phyloP scores from a whole-genome alignment of 2,113 vertebrate genomes.

The Pelecanoides urinatrix region DNA sequence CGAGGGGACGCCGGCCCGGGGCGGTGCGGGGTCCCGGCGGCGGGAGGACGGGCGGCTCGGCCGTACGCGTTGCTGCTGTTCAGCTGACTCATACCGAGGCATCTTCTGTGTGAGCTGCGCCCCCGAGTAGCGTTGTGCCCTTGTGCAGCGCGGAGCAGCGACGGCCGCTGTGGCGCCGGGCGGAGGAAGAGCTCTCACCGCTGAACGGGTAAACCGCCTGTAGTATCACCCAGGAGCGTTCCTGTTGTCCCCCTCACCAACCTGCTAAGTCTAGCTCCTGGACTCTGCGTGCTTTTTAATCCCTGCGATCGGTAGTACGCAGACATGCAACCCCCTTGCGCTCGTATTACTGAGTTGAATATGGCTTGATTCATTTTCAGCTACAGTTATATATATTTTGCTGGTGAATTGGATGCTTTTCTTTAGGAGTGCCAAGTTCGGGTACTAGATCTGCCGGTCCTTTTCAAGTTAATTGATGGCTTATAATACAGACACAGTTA shows the following conservation, averaged over 20 bases:
- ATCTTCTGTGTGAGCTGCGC: background rate
- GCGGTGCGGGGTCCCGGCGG: background rate
- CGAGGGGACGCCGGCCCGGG: background rate
- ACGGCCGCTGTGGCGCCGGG: rapidly evolving
- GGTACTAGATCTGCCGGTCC: background rate
- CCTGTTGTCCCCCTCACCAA: background rate
- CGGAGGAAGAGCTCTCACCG: rapidly evolving
- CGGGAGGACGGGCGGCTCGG: background rate
- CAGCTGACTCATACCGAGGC: background rate
- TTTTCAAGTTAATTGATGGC: background rate
- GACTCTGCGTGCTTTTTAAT: background rate
- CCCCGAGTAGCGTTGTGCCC: background rate
- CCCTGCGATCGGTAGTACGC: rapidly evolving
- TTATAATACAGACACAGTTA: background rate
- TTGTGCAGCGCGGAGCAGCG: background rate
- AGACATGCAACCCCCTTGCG: rapidly evolving
- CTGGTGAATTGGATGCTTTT: background rate
- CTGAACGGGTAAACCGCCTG: rapidly evolving
- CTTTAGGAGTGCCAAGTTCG: background rate
- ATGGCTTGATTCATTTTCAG: background rate
- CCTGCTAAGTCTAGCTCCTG: background rate
- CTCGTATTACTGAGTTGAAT: rapidly evolving
- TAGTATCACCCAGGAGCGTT: rapidly evolving
- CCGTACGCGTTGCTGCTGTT: background rate
- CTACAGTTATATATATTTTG: rapidly evolving